These are phyloP conservation scores for Egretta garzetta DNA, from an alignment of 2,113 vertebrate species.

Conservation along the genomic window DNA sequence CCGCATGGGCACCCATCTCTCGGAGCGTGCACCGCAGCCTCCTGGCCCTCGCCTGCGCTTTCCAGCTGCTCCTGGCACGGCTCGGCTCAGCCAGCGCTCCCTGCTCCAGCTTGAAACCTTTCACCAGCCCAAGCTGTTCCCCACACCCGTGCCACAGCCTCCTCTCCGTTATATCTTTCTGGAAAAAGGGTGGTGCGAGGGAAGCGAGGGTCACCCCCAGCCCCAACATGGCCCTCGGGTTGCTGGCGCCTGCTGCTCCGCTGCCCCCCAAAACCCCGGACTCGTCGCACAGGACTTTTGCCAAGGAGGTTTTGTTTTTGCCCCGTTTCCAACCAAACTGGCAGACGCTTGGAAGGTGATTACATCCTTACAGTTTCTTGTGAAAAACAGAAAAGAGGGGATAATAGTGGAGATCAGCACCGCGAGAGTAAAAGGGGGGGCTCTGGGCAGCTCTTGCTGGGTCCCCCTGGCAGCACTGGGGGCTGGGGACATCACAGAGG, in stretches of 20 bases:
- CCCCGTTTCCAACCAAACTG: neutral
- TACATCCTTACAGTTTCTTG: neutral
- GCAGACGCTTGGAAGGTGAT: neutral
- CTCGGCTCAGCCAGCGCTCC: neutral
- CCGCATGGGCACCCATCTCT: accelerated
- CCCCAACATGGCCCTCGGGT: accelerated
- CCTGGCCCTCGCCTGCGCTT: neutral
- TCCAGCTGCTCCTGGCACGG: neutral
- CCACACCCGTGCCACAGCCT: accelerated
- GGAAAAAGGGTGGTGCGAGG: neutral
- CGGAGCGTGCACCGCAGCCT: neutral
- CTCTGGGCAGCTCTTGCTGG: neutral
- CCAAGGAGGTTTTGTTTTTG: neutral
- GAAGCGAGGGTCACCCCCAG: accelerated
- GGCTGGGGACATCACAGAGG: neutral
- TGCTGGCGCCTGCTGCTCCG: accelerated
- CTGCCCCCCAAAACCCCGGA: accelerated
- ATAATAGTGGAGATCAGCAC: accelerated
- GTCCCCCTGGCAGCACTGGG: neutral
- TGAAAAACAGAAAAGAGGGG: neutral
- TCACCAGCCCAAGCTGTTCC: neutral
- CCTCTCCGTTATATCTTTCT: neutral
- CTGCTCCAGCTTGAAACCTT: neutral
- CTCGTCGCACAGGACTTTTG: neutral
- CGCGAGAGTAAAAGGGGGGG: neutral